These are phyloP conservation scores for Palloptera scutellata DNA, from an alignment of 2,888 invertebrate species.

Conservation along the genomic window DNA sequence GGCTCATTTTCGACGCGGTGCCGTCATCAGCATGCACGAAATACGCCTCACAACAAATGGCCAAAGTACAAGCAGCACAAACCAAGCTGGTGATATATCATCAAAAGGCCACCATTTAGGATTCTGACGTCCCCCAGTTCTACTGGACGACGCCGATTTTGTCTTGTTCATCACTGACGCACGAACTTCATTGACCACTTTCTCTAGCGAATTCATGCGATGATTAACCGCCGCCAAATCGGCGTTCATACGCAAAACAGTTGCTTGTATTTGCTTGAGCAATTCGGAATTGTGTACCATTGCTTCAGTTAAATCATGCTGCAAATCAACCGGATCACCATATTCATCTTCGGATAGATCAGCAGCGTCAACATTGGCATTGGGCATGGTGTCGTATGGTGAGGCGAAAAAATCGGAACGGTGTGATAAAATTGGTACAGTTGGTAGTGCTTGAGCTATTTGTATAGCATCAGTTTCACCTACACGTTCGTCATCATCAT, in stretches of 20 bases:
- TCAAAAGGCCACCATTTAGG: constrained; percentile 71
- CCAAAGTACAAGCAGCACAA: constrained; percentile 59
- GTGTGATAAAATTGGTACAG: constrained; percentile 30
- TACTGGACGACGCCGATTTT: neutral
- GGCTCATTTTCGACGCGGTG: constrained; percentile 36
- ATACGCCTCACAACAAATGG: constrained; percentile 57
- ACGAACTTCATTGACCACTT: constrained; percentile 52
- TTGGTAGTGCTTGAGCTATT: constrained; percentile 20
- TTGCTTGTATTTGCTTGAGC: constrained; percentile 56
- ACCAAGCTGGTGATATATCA: constrained; percentile 66
- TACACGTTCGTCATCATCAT: constrained; percentile 29
- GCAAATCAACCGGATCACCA: constrained; percentile 81
- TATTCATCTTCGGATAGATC: constrained; percentile 73
- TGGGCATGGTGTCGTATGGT: constrained; percentile 27
- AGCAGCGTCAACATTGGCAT: constrained; percentile 53
- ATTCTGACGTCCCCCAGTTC: constrained; percentile 50
- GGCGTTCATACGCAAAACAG: constrained; percentile 58
- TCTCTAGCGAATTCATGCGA: constrained; percentile 55
- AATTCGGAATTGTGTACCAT: constrained; percentile 53
- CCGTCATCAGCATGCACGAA: constrained; percentile 40
- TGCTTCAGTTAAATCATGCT: constrained; percentile 52
- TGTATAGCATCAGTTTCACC: neutral
- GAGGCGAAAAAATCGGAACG: constrained; percentile 6
- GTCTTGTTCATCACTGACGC: constrained; percentile 38
- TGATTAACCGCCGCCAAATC: constrained; percentile 58